Evolutionary conservation across 1,140 invertebrate genomes (phyloP).

Genomic region (Telenomus remus): DNA sequence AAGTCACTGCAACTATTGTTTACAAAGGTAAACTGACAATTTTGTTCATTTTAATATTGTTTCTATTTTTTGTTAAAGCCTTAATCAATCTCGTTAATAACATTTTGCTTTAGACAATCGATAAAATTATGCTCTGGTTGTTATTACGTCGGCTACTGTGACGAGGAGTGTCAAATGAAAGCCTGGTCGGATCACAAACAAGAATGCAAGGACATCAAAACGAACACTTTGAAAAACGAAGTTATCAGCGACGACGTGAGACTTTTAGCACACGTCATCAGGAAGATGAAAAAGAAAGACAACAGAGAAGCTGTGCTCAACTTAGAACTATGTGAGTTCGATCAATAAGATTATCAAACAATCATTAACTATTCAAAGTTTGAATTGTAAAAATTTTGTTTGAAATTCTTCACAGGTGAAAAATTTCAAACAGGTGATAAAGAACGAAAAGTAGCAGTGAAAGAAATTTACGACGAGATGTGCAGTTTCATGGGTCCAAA

Average conservation of each 20-base stretch:
- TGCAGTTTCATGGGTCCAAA: not conserved
- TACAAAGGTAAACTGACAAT: slow-evolving; percentile 10
- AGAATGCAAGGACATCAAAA: slow-evolving; percentile 4
- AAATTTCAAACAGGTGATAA: not conserved
- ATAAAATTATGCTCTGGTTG: not conserved
- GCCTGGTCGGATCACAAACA: slow-evolving; percentile 10
- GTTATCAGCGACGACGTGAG: not conserved
- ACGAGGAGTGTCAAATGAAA: slow-evolving; percentile 12
- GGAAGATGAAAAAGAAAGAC: not conserved
- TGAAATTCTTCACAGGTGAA: not conserved
- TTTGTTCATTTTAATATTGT: not conserved
- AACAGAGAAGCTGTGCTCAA: not conserved
- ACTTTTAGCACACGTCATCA: not conserved
- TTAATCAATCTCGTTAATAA: not conserved
- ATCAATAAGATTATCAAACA: not conserved
- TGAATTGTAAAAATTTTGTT: no score
- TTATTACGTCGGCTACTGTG: slow-evolving; percentile 8
- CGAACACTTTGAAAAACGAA: not conserved
- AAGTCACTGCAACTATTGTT: slow-evolving; percentile 11
- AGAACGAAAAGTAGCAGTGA: not conserved
- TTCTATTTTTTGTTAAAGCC: not conserved
- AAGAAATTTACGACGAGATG: not conserved
- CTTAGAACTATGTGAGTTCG: not conserved
- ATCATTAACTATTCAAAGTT: not conserved
- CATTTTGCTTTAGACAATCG: not conserved